Base-by-base conservation (phyloP, 2,113 vertebrate genomes). In the Pangasianodon hypophthalmus region DNA sequence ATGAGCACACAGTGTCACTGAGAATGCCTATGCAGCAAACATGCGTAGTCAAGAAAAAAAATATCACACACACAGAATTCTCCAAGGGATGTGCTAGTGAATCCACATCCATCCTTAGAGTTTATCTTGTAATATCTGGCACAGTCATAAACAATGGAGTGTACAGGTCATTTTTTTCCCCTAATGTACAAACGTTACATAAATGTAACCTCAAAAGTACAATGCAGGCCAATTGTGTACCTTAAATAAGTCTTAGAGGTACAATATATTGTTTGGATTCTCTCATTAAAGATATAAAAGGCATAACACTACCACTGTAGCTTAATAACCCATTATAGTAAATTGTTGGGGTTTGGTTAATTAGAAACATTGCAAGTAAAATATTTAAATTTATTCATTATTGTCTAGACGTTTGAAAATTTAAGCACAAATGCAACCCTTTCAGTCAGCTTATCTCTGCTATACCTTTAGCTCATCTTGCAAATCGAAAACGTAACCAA, bases 1-100 rank as follows among this genome's bases (percentile, higher is more conserved):
- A 91, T 87, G 41, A 91, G 71, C 54, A 58, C 14, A 60, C 50
- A 73, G 21, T 48, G 37, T 56, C 37, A 29, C 48, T 58, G 26
- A 71, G 52, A 50, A 87, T 56, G 48, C 26, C 21, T 44, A 56
- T 58, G 69, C 52, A 44, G 62, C 18, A 54, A 44, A 88, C 32
- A 71, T 44, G 75, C 41, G 64, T 26, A 56, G n/a, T 83, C 18
- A 58, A 58, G 32, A 41, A 83, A 83, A 56, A 80, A 71, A 71
- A 69, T 29, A 24, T 21, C 24, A 75, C 71, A 26, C 52, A 44
- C 1, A 44, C 29, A 71, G 29, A 60, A 58, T 21, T 77, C 86
- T 32, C 67, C n/a, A 16, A 69, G 19, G 73, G 21, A 46, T 46
- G 32, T 77, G 41, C 19, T 46, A 46, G 41, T 77, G 73, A 77